Conservation (phyloP, 1,140 invertebrate genomes). For the Papilio glaucus region DNA sequence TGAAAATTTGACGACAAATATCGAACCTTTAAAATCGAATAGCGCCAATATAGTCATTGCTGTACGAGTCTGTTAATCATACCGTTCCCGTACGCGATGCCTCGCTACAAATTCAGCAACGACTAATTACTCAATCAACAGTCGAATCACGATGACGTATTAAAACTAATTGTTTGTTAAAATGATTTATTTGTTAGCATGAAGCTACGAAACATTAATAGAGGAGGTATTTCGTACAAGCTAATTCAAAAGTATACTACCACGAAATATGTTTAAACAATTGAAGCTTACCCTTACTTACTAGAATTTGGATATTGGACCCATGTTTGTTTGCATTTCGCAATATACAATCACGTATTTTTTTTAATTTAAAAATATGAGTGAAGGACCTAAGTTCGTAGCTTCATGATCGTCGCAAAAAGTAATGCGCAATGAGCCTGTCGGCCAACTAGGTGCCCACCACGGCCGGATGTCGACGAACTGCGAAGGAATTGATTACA, state of each 20-base stretch:
- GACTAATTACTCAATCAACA: neutral
- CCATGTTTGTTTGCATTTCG: too few species aligned
- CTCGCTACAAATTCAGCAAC: neutral
- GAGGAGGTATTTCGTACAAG: too few species aligned
- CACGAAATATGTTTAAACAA: neutral
- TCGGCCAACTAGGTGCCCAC: neutral
- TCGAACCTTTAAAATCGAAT: too few species aligned
- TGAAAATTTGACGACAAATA: too few species aligned
- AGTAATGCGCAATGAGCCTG: neutral
- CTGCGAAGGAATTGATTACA: neutral
- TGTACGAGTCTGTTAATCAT: too few species aligned
- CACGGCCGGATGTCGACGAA: neutral
- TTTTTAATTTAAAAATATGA: too few species aligned
- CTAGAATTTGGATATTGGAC: too few species aligned
- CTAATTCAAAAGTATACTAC: neutral
- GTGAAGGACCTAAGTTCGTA: neutral
- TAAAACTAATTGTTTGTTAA: conserved; percentile 22
- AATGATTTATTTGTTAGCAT: conserved; percentile 7
- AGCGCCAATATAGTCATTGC: too few species aligned
- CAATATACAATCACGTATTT: too few species aligned
- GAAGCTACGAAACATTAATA: neutral
- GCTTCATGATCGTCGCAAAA: neutral
- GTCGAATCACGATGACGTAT: neutral
- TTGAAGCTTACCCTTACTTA: too few species aligned
- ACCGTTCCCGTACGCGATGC: too few species aligned